Conservation (phyloP, 2,888 invertebrate genomes). For the Rotaria socialis region DNA sequence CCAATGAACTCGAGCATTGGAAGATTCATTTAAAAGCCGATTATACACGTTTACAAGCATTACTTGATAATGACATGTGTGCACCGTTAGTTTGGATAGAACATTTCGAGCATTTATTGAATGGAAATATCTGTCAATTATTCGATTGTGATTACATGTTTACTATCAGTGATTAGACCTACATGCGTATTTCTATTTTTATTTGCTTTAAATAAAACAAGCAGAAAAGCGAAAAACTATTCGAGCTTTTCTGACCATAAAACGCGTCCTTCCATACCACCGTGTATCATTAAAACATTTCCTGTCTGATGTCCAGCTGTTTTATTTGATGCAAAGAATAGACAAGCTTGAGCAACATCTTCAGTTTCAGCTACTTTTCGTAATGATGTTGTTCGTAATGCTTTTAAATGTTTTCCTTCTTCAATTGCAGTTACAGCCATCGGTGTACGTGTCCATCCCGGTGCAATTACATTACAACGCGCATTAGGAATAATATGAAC, state of each 20-base stretch:
- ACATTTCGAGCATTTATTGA: constrained; percentile 6
- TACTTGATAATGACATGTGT: constrained; percentile 10
- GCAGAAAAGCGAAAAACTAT: neutral
- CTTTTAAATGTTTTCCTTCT: constrained; percentile 16
- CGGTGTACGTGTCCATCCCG: neutral
- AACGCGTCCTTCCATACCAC: constrained; percentile 36
- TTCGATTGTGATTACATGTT: constrained; percentile 25
- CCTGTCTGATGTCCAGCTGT: constrained; percentile 24
- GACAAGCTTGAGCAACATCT: constrained; percentile 18
- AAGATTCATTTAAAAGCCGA: neutral
- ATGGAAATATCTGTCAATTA: constrained; percentile 1
- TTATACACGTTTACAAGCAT: neutral
- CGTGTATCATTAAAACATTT: neutral
- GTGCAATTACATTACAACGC: constrained; percentile 17
- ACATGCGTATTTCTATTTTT: neutral
- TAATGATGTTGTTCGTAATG: constrained; percentile 11
- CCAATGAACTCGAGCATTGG: neutral
- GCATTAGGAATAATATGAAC: constrained; percentile 14
- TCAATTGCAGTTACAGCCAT: neutral
- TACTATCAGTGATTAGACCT: neutral
- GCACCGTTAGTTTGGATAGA: constrained; percentile 17
- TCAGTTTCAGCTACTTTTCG: neutral
- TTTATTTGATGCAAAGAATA: neutral
- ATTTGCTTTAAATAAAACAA: too few species aligned
- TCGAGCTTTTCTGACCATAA: neutral